Conservation (phyloP, 2,113 vertebrate genomes). For the Bos indicus region DNA sequence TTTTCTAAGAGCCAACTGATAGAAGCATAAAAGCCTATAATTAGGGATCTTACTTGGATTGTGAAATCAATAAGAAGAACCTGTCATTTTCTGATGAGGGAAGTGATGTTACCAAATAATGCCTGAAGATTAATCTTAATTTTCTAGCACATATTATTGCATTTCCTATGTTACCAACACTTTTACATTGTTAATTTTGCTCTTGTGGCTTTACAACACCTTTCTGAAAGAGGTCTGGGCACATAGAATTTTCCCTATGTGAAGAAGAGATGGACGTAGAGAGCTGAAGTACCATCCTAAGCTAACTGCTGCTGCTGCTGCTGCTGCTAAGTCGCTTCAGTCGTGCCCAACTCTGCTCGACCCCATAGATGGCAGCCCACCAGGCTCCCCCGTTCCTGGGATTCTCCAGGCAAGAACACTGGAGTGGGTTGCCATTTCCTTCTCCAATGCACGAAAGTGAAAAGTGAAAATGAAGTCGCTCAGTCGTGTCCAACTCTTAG, state of each 20-base stretch:
- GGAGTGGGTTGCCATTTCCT: no score
- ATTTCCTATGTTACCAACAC: background rate
- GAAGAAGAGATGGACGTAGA: background rate
- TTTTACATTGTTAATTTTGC: background rate
- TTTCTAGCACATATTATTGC: background rate
- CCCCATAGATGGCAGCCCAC: no score
- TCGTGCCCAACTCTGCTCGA: no score
- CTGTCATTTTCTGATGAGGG: background rate
- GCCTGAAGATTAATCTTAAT: background rate
- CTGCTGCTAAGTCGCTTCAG: no score
- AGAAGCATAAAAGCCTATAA: background rate
- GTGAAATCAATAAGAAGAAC: background rate
- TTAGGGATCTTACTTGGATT: background rate
- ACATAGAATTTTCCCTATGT: background rate
- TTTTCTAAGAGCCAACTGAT: background rate
- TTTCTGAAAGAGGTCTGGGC: background rate
- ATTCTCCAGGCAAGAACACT: no score
- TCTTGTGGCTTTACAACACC: background rate
- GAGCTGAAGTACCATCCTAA: background rate
- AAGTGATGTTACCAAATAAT: background rate
- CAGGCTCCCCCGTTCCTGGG: no score
- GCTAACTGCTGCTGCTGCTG: no score
- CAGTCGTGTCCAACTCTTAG: no score
- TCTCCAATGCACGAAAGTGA: no score
- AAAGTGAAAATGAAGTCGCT: no score